Evolutionary conservation across 2,888 invertebrate genomes (phyloP).

Genomic region (Allolobophora icterica): DNA sequence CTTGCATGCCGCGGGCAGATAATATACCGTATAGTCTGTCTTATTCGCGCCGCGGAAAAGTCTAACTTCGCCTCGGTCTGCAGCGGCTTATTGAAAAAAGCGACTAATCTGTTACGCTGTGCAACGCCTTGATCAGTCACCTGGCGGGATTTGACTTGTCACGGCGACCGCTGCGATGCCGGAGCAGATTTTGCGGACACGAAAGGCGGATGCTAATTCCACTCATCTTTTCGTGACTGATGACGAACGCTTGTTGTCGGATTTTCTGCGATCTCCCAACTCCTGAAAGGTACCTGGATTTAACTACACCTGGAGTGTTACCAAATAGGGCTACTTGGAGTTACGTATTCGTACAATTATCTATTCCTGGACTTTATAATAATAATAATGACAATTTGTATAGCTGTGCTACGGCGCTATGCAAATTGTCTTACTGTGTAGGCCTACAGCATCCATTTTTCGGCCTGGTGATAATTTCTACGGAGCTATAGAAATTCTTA

Average conservation of each 20-base stretch:
- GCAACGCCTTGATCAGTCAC: conserved; percentile 6
- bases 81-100: background rate
- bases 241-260: background rate
- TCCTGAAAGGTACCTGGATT: background rate
- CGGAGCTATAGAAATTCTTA: no score
- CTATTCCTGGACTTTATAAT: background rate
- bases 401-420: no score
- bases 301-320: background rate
- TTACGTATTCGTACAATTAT: background rate
- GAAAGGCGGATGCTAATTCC: background rate
- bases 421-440: no score
- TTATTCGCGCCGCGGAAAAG: background rate
- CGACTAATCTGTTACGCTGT: background rate
- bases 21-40: conserved; percentile 17
- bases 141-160: background rate
- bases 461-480: no score
- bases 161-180: background rate
- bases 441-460: no score
- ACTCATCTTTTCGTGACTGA: background rate
- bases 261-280: background rate
- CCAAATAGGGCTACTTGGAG: background rate
- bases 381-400: no score
- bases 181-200: background rate
- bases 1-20: background rate
- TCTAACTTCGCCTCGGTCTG: background rate